Base-by-base conservation (phyloP, 1,140 invertebrate species). In the Potamilus streckersoni region DNA sequence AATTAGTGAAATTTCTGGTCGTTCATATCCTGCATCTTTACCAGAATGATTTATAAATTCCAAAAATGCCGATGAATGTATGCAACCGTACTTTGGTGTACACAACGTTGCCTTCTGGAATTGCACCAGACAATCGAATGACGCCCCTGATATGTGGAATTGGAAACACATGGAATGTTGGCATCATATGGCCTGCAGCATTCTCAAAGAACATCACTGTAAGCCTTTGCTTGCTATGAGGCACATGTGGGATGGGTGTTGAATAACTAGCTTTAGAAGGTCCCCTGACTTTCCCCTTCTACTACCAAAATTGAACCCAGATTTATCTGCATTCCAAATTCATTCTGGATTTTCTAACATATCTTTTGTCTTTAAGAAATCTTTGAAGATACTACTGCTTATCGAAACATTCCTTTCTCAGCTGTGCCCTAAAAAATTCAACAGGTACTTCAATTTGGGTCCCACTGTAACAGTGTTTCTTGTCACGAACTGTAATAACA, bases 41-140 rank as follows among this genome's bases (percentile, higher is more conserved):
- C 79, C 71, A 74, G 79, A 79, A 61, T 74, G 71, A 20, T 71
- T 56, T 49, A 81, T 65, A 56, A 81, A 79, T 65, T 70, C 58
- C 16, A 19, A 27, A 16, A 81, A 79, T 49, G 67, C 74, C 20
- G 19, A 15, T 31, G 16, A 19, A 62, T 60, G 57, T 66, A 75
- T 71, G 67, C 73, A 75, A 1, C 73, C 67, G 23, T 57, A 70
- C 71, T 63, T 75, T 62, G 17, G 27, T 74, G 57, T 74, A 69
- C 15, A 56, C 64, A 20, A 74, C 0, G 16, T 67, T 61, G 2
- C 57, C 27, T 20, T 68, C 74, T 27, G 64, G 17, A 19, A 61
- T 17, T 16, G 2, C 49, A 61, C 64, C 49, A 57, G 23, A 27
- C 6, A 67, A 58, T 31, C 1, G 61, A 61, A 73, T 71, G 23